Percentiles rank a stretch among this genome's conserved stretches.
phyloP scores from a whole-genome alignment of 2,113 vertebrate species.

The Sclerurus mexicanus region DNA sequence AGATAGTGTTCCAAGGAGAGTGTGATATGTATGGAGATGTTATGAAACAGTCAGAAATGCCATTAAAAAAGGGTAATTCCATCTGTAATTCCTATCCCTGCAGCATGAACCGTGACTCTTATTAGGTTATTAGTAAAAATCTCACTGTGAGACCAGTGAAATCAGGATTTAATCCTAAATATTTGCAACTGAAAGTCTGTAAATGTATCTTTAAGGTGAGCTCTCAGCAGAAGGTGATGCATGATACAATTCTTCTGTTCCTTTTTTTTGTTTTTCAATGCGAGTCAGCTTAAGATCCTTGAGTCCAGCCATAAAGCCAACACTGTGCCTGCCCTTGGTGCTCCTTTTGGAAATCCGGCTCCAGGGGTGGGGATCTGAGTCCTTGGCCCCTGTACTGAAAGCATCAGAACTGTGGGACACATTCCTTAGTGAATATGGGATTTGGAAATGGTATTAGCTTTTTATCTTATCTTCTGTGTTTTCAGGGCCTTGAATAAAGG shows the following conservation, averaged over 20 bases:
- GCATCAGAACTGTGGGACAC: not conserved
- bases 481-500: not conserved
- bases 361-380: not conserved
- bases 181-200: not conserved
- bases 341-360: not conserved
- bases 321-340: not conserved
- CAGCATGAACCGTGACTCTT: not conserved
- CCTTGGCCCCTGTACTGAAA: not conserved
- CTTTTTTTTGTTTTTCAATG: not conserved
- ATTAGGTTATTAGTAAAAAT: not conserved
- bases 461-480: not conserved
- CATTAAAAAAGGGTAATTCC: not conserved
- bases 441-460: not conserved
- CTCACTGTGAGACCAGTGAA: not conserved
- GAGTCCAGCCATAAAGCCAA: not conserved
- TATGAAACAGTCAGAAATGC: not conserved
- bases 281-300: not conserved
- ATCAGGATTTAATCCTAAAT: not conserved
- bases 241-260: not conserved
- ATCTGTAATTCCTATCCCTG: not conserved
- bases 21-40: not conserved
- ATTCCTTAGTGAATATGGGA: not conserved
- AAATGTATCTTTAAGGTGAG: not conserved
- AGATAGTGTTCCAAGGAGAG: not conserved
- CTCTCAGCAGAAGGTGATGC: not conserved